Evolutionary conservation across 2,797 vertebrate genomes (phyloP).

Genomic region (Enoplosus armatus): DNA sequence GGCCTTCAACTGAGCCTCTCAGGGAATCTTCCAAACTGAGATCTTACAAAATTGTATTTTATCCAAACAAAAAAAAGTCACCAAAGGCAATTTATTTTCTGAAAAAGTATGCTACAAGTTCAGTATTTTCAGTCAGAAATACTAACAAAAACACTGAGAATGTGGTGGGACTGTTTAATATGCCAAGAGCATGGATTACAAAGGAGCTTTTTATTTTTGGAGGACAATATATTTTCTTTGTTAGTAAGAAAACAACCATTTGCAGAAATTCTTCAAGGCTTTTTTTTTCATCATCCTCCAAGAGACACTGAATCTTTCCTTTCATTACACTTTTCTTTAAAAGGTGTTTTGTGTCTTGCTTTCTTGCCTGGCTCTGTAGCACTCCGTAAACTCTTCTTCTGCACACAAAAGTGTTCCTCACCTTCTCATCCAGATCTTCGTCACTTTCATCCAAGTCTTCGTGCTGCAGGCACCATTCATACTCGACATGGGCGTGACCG

Average conservation of each 20-base stretch:
- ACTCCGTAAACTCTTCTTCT: background rate
- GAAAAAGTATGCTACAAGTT: too few relatives aligned
- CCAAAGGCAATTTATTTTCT: background rate
- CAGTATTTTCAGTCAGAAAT: background rate
- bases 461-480: constrained; percentile 97
- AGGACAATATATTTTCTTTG: background rate
- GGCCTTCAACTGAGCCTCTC: too few relatives aligned
- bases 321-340: background rate
- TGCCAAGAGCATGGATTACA: background rate
- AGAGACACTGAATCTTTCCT: background rate
- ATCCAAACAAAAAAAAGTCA: background rate
- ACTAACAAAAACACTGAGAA: background rate
- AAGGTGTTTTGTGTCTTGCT: too few relatives aligned
- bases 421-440: constrained; percentile 96
- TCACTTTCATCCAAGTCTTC: constrained; percentile 98
- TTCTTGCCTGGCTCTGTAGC: background rate
- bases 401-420: constrained; percentile 54
- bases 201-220: background rate
- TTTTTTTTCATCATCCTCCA: background rate
- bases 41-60: background rate
- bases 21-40: too few relatives aligned
- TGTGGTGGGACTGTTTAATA: accelerated
- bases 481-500: constrained; percentile 97
- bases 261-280: background rate
- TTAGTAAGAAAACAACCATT: constrained; percentile 1